Percentiles rank a stretch among this genome's conserved stretches.
These are phyloP conservation scores for Zaprionus ghesquierei DNA, from an alignment of 1,140 invertebrate genomes.

Conservation along the genomic window DNA sequence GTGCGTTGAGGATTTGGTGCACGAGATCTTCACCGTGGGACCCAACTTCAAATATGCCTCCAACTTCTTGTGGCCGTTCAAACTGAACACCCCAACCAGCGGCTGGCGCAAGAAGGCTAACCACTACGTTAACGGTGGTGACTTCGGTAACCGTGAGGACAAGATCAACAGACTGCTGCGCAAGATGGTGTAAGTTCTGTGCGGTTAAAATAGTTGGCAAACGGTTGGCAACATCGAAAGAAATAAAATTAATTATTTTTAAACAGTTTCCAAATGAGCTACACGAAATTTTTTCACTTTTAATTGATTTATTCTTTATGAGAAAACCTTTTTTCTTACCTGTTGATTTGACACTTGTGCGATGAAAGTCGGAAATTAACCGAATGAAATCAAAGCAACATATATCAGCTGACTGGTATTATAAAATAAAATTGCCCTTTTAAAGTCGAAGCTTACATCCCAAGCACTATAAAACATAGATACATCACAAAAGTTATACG, in stretches of 20 bases:
- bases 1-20: constrained; percentile 99
- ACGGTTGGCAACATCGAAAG: constrained; percentile 67
- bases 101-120: constrained; percentile 99
- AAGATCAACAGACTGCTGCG: constrained; percentile 97
- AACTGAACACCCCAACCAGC: constrained; percentile 98
- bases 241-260: constrained; percentile 71
- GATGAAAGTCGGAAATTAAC: too few species aligned
- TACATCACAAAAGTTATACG: too few species aligned
- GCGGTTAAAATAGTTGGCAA: constrained; percentile 34
- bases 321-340: neutral
- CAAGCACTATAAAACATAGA: too few species aligned
- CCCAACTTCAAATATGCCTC: constrained; percentile 96
- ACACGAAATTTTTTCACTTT: constrained; percentile 45
- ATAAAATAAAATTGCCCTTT: too few species aligned
- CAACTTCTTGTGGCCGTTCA: constrained; percentile 99
- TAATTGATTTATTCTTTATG: neutral
- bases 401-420: too few species aligned
- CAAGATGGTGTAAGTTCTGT: constrained; percentile 94
- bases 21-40: constrained; percentile 97
- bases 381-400: too few species aligned
- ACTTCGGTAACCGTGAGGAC: constrained; percentile 99
- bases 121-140: constrained; percentile 99
- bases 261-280: constrained; percentile 57
- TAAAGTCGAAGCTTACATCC: too few species aligned
- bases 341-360: neutral